Percentiles rank a stretch among this genome's conserved stretches.
phyloP scores from a whole-genome alignment of 2,797 vertebrate genomes.

The Astyanax mexicanus region DNA sequence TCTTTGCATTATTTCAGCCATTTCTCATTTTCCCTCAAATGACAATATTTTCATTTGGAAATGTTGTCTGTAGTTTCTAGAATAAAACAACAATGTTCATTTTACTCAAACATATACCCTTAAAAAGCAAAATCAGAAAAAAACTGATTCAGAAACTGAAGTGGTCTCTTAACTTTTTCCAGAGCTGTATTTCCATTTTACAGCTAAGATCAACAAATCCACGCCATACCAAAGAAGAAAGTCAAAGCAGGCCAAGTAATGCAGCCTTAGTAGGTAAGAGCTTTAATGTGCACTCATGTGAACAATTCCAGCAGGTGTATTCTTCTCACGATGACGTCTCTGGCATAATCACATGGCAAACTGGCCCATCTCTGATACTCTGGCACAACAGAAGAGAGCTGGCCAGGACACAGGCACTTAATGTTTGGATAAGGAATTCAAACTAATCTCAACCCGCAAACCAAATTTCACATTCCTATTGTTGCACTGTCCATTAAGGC shows the following conservation, averaged over 20 bases:
- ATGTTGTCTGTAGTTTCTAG: too few species aligned
- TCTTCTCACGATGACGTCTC: neutral
- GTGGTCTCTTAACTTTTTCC: too few species aligned
- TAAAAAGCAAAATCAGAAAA: too few species aligned
- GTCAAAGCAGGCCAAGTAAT: neutral
- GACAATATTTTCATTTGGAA: too few species aligned
- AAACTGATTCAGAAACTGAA: too few species aligned
- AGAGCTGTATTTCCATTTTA: too few species aligned
- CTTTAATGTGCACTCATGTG: neutral
- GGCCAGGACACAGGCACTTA: neutral
- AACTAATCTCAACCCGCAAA: neutral
- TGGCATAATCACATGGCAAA: neutral
- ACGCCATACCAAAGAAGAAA: too few species aligned
- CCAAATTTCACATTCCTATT: neutral
- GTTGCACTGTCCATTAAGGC: neutral
- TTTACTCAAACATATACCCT: too few species aligned
- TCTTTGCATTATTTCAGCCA: too few species aligned
- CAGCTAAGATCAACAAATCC: too few species aligned
- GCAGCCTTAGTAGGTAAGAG: neutral
- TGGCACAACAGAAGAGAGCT: neutral
- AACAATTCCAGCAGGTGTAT: neutral
- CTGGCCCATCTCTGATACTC: neutral
- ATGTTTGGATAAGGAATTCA: neutral
- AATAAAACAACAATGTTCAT: too few species aligned
- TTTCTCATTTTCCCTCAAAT: too few species aligned